A percentile compares a stretch with the other conserved stretches of the same genome.
Conservation (phyloP, 2,888 invertebrate species). For the Watsonalla cultraria region DNA sequence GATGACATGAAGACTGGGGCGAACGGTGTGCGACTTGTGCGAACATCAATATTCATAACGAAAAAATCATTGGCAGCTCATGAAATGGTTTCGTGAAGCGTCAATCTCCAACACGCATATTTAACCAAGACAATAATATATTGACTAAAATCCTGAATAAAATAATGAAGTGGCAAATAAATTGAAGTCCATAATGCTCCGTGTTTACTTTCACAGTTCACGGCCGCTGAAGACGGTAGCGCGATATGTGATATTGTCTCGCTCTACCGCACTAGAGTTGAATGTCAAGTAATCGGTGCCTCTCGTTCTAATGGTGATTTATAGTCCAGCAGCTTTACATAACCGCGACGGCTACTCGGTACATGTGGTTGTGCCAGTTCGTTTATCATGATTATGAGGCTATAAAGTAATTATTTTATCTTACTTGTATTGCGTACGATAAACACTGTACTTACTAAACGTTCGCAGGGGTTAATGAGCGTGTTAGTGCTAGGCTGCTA, state of each 20-base stretch:
- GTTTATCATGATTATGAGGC: slow-evolving; percentile 62
- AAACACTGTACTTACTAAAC: slow-evolving; percentile 1
- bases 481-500: background rate
- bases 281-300: slow-evolving; percentile 16
- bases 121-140: slow-evolving; percentile 5
- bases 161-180: slow-evolving; percentile 37
- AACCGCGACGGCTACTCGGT: slow-evolving; percentile 55
- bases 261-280: slow-evolving; percentile 15
- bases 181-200: slow-evolving; percentile 42
- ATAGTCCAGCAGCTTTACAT: slow-evolving; percentile 55
- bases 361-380: slow-evolving; percentile 47
- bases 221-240: slow-evolving; percentile 37
- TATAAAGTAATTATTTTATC: slow-evolving; percentile 65
- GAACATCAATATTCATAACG: background rate
- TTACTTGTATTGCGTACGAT: slow-evolving; percentile 36
- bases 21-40: background rate
- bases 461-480: background rate
- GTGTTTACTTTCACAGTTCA: slow-evolving; percentile 66
- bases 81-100: background rate
- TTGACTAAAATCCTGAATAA: slow-evolving; percentile 21
- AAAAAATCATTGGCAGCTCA: background rate
- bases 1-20: slow-evolving; percentile 13
- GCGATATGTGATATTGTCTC: slow-evolving; percentile 29
- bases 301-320: slow-evolving; percentile 58
- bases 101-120: background rate